Conservation (phyloP, 1,140 invertebrate species). For the Stegodyphus mimosarum region DNA sequence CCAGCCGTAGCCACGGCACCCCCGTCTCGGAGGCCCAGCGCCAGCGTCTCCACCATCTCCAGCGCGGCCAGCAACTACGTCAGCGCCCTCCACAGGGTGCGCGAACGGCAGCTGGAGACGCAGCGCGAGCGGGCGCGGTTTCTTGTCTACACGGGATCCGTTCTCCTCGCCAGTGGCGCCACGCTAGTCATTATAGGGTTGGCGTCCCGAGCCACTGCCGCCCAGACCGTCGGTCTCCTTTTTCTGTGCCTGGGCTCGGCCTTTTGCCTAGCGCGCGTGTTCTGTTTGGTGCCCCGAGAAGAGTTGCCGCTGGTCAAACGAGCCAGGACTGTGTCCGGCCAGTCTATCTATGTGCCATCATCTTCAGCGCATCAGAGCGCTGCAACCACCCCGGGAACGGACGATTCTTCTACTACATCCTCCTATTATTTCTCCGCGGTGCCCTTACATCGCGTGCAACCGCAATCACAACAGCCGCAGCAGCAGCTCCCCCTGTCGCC, state of each 20-base stretch:
- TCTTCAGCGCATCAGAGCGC: slow-evolving; percentile 27
- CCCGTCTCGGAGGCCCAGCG: slow-evolving; percentile 17
- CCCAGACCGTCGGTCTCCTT: slow-evolving; percentile 61
- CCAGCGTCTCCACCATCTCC: slow-evolving; percentile 57
- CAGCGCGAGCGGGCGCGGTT: slow-evolving; percentile 51
- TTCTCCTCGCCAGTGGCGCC: slow-evolving; percentile 60
- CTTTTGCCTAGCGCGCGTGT: slow-evolving; percentile 57
- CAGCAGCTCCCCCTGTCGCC: slow-evolving; percentile 8
- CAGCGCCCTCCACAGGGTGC: slow-evolving; percentile 53
- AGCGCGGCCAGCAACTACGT: slow-evolving; percentile 58
- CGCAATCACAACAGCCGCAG: background rate
- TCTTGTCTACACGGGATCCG: slow-evolving; percentile 58
- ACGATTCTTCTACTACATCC: slow-evolving; percentile 54
- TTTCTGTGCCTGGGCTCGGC: slow-evolving; percentile 61
- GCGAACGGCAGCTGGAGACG: slow-evolving; percentile 45
- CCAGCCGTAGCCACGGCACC: background rate
- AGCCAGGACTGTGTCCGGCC: slow-evolving; percentile 41
- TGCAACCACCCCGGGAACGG: slow-evolving; percentile 45
- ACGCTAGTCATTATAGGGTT: slow-evolving; percentile 61
- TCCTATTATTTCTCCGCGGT: slow-evolving; percentile 54
- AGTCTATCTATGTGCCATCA: slow-evolving; percentile 48
- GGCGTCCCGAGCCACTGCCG: slow-evolving; percentile 26
- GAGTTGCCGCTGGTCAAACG: slow-evolving; percentile 44
- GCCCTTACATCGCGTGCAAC: slow-evolving; percentile 34
- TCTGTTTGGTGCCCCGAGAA: slow-evolving; percentile 39